Conservation (phyloP, 2,888 invertebrate species). For the Heliconius charithonia region DNA sequence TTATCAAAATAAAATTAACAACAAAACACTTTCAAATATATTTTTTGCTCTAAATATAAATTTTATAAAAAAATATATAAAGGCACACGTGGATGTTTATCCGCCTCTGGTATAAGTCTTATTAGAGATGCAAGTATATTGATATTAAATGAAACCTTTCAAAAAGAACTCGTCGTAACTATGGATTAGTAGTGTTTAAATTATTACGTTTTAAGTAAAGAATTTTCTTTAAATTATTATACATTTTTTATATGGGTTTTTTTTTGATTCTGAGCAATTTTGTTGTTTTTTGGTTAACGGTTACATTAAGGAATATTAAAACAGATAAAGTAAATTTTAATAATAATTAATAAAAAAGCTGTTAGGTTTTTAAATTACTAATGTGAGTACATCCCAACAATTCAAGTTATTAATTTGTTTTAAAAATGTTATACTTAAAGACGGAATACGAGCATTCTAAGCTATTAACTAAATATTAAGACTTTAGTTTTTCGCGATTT, state of each 20-base stretch:
- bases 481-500: no score
- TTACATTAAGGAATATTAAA: no score
- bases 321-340: no score
- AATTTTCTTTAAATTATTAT: no score
- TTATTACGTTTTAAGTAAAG: neutral
- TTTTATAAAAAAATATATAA: neutral
- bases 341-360: no score
- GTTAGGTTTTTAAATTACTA: no score
- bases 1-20: no score
- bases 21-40: neutral
- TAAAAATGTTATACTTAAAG: no score
- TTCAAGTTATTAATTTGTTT: no score
- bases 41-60: neutral
- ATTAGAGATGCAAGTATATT: neutral
- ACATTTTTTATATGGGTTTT: neutral
- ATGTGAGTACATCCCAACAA: no score
- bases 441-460: no score
- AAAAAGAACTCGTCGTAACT: slow-evolving; percentile 6
- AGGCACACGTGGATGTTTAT: neutral
- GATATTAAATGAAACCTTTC: slow-evolving; percentile 19
- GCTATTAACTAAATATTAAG: no score
- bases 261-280: neutral
- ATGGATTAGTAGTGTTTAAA: slow-evolving; percentile 16
- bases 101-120: slow-evolving; percentile 1
- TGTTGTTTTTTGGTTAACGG: neutral